Conservation (phyloP, 1,140 invertebrate species). For the Agraylea sexmaculata region DNA sequence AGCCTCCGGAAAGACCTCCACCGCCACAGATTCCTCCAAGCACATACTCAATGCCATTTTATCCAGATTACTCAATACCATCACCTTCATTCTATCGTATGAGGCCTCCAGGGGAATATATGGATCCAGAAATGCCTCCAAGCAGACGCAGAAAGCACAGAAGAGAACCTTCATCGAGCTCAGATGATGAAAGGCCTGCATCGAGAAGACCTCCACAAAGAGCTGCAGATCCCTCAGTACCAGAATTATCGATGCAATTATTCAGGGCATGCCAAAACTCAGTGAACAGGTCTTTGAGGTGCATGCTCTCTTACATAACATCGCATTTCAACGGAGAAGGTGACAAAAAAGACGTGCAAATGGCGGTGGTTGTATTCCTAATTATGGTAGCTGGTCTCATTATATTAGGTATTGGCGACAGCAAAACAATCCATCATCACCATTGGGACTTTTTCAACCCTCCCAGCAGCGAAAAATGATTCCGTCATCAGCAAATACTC, state of each 20-base stretch:
- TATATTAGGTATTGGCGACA: constrained; percentile 53
- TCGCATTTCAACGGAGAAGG: constrained; percentile 43
- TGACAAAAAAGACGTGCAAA: constrained; percentile 57
- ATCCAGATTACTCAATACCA: constrained; percentile 36
- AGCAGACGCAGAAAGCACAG: constrained; percentile 31
- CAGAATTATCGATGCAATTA: constrained; percentile 52
- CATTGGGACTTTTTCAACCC: constrained; percentile 78
- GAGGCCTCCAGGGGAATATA: constrained; percentile 30
- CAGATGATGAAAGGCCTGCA: constrained; percentile 36
- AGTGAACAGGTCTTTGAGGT: constrained; percentile 48
- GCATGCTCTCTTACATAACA: constrained; percentile 50
- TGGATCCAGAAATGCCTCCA: constrained; percentile 27
- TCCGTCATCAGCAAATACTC: neutral
- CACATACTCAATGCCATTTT: constrained; percentile 38
- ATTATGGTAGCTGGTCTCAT: constrained; percentile 60
- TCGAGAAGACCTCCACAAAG: constrained; percentile 30
- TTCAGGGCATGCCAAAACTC: constrained; percentile 49
- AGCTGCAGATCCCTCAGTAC: constrained; percentile 41
- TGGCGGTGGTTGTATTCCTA: constrained; percentile 59
- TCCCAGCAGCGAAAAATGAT: constrained; percentile 35
- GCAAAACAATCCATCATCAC: constrained; percentile 61
- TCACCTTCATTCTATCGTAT: constrained; percentile 34
- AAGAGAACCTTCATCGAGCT: constrained; percentile 36
- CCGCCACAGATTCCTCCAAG: constrained; percentile 37
- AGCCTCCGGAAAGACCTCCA: constrained; percentile 42